A percentile compares a stretch with the other conserved stretches of the same genome.
Conservation (phyloP, 2,797 vertebrate species). For the Coregonus ussuriensis region DNA sequence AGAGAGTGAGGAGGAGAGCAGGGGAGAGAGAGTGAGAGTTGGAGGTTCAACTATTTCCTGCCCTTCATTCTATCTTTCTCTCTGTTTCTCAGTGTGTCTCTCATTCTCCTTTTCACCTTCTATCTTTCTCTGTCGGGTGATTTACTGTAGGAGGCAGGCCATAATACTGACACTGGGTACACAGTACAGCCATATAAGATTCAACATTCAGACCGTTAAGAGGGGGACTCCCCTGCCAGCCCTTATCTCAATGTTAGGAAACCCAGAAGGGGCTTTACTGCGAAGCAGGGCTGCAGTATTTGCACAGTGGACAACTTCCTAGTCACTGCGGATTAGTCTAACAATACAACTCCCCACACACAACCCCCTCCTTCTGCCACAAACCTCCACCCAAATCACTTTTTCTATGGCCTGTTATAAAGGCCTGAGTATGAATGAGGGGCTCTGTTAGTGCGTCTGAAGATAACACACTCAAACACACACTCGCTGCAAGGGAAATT, state of each 20-base stretch:
- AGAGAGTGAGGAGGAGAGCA: not conserved
- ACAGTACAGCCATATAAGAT: constrained; percentile 27
- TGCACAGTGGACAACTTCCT: constrained; percentile 78
- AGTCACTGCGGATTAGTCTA: constrained; percentile 79
- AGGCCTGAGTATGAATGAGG: constrained; percentile 74
- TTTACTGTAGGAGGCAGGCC: not conserved
- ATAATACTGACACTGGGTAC: not conserved
- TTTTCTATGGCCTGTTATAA: constrained; percentile 76
- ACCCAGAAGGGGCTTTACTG: constrained; percentile 70
- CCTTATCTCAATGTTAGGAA: constrained; percentile 72
- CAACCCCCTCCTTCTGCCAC: constrained; percentile 52
- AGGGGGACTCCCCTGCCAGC: constrained; percentile 47
- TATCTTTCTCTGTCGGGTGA: not conserved
- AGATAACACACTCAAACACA: constrained; percentile 69
- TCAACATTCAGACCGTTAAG: constrained; percentile 51
- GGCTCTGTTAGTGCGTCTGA: constrained; percentile 67
- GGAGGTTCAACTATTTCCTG: not conserved
- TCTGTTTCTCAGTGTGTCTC: not conserved
- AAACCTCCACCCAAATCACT: constrained; percentile 74
- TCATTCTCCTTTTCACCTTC: not conserved
- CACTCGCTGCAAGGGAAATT: constrained; percentile 51
- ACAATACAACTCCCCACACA: constrained; percentile 70
- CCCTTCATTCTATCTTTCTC: not conserved
- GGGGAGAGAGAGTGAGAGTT: not conserved
- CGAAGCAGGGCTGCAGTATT: constrained; percentile 72